Evolutionary conservation across 2,113 vertebrate species (phyloP).

Genomic region (Trematomus loennbergii): DNA sequence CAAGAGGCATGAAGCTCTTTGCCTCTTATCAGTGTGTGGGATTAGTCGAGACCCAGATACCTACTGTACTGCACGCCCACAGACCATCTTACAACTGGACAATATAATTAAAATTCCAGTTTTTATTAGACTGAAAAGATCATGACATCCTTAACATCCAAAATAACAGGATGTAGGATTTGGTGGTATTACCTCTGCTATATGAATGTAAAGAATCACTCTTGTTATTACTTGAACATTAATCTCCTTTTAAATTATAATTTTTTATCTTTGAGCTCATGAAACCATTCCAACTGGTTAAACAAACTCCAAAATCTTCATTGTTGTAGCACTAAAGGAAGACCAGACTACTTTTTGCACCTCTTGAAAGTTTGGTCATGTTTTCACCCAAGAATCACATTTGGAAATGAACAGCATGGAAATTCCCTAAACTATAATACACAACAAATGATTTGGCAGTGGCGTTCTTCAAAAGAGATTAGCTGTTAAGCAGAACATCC

Average conservation of each 20-base stretch:
- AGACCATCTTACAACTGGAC: slow-evolving; percentile 15
- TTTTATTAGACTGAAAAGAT: slow-evolving; percentile 9
- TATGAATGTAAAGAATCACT: neutral
- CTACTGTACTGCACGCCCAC: neutral
- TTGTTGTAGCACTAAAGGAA: neutral
- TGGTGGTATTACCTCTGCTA: neutral
- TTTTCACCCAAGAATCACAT: neutral
- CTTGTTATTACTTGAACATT: neutral
- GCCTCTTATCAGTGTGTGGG: slow-evolving; percentile 42
- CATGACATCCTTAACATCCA: neutral
- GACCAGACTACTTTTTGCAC: neutral
- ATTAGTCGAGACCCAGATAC: slow-evolving; percentile 23
- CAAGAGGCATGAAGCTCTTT: slow-evolving; percentile 33
- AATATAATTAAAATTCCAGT: slow-evolving; percentile 24
- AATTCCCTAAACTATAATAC: neutral
- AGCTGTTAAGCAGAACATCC: slow-evolving; percentile 2
- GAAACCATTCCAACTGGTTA: neutral
- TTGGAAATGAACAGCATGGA: neutral
- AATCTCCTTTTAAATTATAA: neutral
- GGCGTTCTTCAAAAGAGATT: slow-evolving; percentile 1
- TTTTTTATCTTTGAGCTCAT: neutral
- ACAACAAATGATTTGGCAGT: slow-evolving; percentile 15
- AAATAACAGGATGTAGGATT: neutral
- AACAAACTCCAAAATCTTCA: neutral
- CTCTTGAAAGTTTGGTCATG: neutral